Conservation (phyloP, 2,797 vertebrate species). For the Megalops cyprinoides region DNA sequence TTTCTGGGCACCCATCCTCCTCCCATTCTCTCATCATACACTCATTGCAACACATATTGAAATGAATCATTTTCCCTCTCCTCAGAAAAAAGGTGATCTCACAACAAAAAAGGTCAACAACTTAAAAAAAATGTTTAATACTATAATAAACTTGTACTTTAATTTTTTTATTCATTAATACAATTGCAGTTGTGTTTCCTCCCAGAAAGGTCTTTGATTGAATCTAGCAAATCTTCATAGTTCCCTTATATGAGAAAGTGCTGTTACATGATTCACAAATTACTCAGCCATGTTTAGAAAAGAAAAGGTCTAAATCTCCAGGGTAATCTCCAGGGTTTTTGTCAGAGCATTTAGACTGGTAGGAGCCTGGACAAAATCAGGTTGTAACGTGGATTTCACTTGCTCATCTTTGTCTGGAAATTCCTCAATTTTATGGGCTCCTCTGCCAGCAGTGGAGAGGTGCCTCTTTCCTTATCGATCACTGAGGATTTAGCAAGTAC, state of each 20-base stretch:
- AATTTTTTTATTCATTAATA: too few species aligned
- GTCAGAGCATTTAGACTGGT: not conserved
- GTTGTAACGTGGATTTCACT: not conserved
- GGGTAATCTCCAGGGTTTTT: not conserved
- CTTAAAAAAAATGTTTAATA: too few species aligned
- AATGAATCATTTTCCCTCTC: too few species aligned
- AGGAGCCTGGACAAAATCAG: not conserved
- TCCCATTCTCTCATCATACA: too few species aligned
- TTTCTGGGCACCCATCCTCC: too few species aligned
- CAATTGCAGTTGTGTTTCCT: not conserved
- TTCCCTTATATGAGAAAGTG: conserved; percentile 6
- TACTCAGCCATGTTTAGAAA: not conserved
- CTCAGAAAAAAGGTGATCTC: too few species aligned
- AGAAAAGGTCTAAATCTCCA: not conserved
- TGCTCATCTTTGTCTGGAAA: not conserved
- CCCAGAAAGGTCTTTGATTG: not conserved
- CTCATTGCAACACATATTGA: too few species aligned
- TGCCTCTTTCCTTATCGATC: not conserved
- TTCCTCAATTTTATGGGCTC: not conserved
- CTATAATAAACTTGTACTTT: too few species aligned
- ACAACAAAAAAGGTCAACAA: too few species aligned
- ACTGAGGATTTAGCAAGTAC: conserved; percentile 3
- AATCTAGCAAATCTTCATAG: conserved; percentile 12
- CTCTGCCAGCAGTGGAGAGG: not conserved
- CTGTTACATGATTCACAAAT: not conserved